phyloP scores from a whole-genome alignment of 2,113 vertebrate species.

The Heterotilapia buettikoferi region DNA sequence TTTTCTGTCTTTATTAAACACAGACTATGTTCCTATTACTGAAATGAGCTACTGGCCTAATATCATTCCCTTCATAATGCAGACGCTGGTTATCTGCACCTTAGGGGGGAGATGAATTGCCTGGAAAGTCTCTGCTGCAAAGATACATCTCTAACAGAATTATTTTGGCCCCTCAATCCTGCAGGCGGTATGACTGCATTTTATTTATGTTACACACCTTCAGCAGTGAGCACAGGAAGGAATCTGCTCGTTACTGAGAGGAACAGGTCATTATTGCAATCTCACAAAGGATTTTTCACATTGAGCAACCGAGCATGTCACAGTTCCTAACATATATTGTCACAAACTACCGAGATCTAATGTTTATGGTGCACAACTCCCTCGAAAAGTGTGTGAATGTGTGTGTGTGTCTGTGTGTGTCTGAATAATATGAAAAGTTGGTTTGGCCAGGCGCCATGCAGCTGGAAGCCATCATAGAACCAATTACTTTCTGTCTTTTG shows the following conservation, averaged over 20 bases:
- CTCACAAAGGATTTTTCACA: slow-evolving; percentile 79
- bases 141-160: not conserved
- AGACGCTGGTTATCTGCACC: not conserved
- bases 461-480: slow-evolving; percentile 97
- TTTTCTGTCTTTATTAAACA: not conserved
- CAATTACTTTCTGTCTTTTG: slow-evolving; percentile 94
- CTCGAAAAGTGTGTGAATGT: not conserved
- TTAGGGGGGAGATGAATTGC: not conserved
- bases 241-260: not conserved
- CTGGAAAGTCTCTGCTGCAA: not conserved
- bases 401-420: not conserved
- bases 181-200: not conserved
- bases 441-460: slow-evolving; percentile 83
- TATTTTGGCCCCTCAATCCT: not conserved
- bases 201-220: not conserved
- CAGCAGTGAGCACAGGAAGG: not conserved
- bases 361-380: slow-evolving; percentile 30
- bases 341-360: slow-evolving; percentile 70
- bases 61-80: not conserved
- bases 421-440: slow-evolving; percentile 74
- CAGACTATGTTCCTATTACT: not conserved
- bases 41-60: not conserved
- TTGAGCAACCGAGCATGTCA: slow-evolving; percentile 76
- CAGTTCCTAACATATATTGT: slow-evolving; percentile 68
- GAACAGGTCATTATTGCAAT: slow-evolving; percentile 76